Evolutionary conservation across 2,797 vertebrate species (phyloP).

Genomic region (Calcarius lapponicus): DNA sequence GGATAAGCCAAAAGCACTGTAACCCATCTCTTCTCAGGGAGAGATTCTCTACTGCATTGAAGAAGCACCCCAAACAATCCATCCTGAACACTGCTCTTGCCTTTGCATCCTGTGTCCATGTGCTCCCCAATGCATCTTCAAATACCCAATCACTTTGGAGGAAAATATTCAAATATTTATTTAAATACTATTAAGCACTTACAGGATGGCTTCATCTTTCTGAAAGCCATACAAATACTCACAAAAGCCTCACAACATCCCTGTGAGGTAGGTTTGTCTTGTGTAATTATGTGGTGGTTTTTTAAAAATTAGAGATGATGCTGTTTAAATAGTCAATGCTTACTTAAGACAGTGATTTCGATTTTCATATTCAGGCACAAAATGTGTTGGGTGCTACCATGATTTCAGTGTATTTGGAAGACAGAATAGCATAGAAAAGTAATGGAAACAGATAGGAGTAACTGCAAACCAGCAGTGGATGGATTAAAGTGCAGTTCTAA

Average conservation of each 20-base stretch:
- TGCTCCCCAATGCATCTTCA: neutral
- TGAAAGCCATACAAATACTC: neutral
- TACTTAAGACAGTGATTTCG: neutral
- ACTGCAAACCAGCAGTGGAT: neutral
- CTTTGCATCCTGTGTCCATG: neutral
- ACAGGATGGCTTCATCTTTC: neutral
- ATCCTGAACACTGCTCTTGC: neutral
- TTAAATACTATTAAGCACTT: slow-evolving; percentile 4
- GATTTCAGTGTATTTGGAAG: neutral
- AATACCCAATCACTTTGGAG: neutral
- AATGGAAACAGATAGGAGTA: neutral
- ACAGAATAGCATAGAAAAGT: neutral
- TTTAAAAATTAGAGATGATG: neutral
- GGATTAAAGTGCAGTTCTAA: slow-evolving; percentile 25
- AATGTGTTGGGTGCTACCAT: neutral
- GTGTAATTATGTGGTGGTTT: neutral
- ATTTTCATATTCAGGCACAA: neutral
- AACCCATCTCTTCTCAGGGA: neutral
- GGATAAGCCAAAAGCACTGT: neutral
- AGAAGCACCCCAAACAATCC: neutral
- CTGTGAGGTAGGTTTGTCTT: slow-evolving; percentile 28
- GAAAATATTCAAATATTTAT: slow-evolving; percentile 31
- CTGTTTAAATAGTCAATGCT: neutral
- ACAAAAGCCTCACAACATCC: neutral
- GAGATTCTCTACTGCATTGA: neutral